Evolutionary conservation across 2,113 vertebrate species (phyloP), one percentile per base, ranked within the genome.

Genomic region (Otus sunia): DNA sequence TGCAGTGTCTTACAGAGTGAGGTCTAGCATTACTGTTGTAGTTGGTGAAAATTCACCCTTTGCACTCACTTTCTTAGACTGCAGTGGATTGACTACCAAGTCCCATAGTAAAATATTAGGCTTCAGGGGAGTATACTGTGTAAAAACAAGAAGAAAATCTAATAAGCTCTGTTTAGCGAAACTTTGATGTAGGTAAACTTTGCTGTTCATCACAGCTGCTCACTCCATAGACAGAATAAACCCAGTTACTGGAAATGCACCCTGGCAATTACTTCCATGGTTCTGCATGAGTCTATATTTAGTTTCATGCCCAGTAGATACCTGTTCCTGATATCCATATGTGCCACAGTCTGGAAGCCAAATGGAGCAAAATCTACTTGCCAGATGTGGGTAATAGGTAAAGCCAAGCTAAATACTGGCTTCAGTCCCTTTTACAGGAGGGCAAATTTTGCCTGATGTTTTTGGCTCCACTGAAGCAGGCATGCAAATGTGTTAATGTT

Each of bases 341-440:
- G 71, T 94, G 69, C 73, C 90, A 84, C 85, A 69, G 52, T 69
- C 71, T 91, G 53, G 60, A 75, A 93, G 79, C 69, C 90, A 89
- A 86, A 76, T 27, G 50, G 74, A 94, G 88, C 34, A 27, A 84
- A 78, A 92, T 69, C 71, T 90, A n/a, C 56, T 81, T 29, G 73
- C 80, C 90, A 94, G 92, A 56, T 87, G 67, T 63, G 62, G 81
- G 67, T 69, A 58, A 68, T 21, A 11, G 68, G 76, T 72, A 66
- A 93, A 93, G 95, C 94, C 97, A 96, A 96, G 66, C 85, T 75
- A 93, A 95, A 95, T 43, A 93, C 34, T 89, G 90, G 58, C 89
- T 68, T 15, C 12, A n/a, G 29, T 72, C 45, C 60, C 50, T 82
- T 72, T 82, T 66, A 68, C 43, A 91, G 56, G 75, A 89, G 92